Conservation (phyloP, 2,888 invertebrate species). For the Altica lythri region DNA sequence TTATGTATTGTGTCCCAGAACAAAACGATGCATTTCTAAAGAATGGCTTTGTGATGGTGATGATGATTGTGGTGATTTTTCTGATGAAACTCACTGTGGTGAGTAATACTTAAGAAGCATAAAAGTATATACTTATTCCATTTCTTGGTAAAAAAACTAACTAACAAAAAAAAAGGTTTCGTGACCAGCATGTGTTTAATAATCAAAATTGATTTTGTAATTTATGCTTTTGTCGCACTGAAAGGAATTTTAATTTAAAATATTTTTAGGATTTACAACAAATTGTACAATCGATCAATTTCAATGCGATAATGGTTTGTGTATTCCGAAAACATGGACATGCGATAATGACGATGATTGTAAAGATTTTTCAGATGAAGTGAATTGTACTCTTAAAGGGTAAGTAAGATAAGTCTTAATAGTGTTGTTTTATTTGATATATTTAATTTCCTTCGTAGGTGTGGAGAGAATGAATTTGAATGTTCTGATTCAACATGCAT, state of each 20-base stretch:
- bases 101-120: no score
- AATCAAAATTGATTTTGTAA: no score
- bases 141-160: slow-evolving; percentile 9
- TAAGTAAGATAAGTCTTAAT: slow-evolving; percentile 53
- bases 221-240: no score
- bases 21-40: slow-evolving; percentile 73
- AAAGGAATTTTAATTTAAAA: no score
- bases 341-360: slow-evolving; percentile 83
- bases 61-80: slow-evolving; percentile 80
- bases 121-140: no score
- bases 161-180: no score
- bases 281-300: slow-evolving; percentile 76
- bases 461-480: slow-evolving; percentile 73
- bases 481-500: slow-evolving; percentile 78
- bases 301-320: slow-evolving; percentile 77
- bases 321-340: slow-evolving; percentile 74
- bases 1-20: slow-evolving; percentile 71
- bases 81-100: slow-evolving; percentile 81
- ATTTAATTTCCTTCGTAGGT: slow-evolving; percentile 59
- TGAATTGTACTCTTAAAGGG: slow-evolving; percentile 71
- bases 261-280: slow-evolving; percentile 53
- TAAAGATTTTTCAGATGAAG: slow-evolving; percentile 78
- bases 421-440: background rate
- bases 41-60: slow-evolving; percentile 81
- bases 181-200: no score